Percentiles rank a stretch among this genome's conserved stretches.
Conservation (phyloP, 2,797 vertebrate species). For the Helarctos malayanus region DNA sequence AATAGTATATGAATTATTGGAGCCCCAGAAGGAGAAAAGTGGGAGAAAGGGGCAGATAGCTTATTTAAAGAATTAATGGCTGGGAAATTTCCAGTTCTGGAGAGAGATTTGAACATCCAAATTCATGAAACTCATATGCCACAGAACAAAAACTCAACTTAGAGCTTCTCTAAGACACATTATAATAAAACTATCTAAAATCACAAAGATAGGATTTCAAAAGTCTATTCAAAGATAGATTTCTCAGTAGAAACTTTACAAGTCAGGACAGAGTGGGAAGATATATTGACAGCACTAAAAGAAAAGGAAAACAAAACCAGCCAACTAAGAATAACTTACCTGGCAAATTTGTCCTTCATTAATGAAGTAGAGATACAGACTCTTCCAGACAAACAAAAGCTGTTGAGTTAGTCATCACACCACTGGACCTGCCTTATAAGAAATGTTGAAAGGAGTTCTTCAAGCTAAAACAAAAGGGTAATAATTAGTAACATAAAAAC, state of each 20-base stretch:
- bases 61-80: not conserved
- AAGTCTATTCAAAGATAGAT: not conserved
- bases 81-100: not conserved
- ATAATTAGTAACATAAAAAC: not conserved
- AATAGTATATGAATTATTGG: not conserved
- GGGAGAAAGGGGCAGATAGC: not conserved
- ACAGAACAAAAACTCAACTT: not conserved
- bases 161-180: not conserved
- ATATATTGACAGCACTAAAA: not conserved
- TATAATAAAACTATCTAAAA: slow-evolving; percentile 10
- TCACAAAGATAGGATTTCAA: not conserved
- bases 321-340: not conserved
- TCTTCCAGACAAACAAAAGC: not conserved
- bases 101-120: not conserved
- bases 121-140: not conserved
- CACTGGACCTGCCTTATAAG: not conserved
- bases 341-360: not conserved
- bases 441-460: slow-evolving; percentile 7
- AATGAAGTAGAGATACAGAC: not conserved
- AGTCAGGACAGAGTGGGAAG: not conserved
- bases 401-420: not conserved
- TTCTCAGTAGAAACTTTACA: not conserved
- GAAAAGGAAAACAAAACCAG: not conserved
- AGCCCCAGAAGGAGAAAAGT: not conserved
- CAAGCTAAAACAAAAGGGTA: not conserved